phyloP scores from a whole-genome alignment of 2,113 vertebrate genomes.

The Leucoraja erinaceus region DNA sequence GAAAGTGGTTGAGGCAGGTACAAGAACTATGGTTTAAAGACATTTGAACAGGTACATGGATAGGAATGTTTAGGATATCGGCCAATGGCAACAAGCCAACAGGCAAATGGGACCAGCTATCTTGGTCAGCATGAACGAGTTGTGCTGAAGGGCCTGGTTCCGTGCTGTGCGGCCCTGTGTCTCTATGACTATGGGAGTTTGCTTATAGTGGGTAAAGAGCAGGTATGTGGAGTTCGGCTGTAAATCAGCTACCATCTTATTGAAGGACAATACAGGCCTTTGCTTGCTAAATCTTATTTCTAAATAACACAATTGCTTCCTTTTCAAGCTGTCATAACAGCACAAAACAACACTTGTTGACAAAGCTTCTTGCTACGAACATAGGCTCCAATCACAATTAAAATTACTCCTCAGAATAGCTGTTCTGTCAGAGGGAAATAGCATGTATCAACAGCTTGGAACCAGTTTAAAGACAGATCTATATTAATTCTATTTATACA shows the following conservation, averaged over 20 bases:
- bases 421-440: neutral
- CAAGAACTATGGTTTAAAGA: too few relatives aligned
- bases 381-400: neutral
- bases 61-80: too few relatives aligned
- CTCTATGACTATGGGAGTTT: too few relatives aligned
- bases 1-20: too few relatives aligned
- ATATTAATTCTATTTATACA: neutral
- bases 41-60: too few relatives aligned
- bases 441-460: neutral
- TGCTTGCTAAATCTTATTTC: neutral
- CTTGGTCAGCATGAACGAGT: too few relatives aligned
- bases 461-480: slow-evolving; percentile 1
- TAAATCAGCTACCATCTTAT: too few relatives aligned
- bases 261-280: too few relatives aligned
- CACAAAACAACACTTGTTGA: neutral
- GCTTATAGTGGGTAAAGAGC: neutral
- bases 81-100: too few relatives aligned
- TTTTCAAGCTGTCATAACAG: neutral
- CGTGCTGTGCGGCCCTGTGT: too few relatives aligned
- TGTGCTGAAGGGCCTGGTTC: too few relatives aligned
- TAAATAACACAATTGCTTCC: neutral
- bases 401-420: neutral
- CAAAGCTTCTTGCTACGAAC: neutral
- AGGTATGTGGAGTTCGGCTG: neutral
- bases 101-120: too few relatives aligned